A percentile compares a stretch with the other conserved stretches of the same genome.
Evolutionary conservation across 1,140 invertebrate genomes (phyloP).

Genomic region (Popillia japonica): DNA sequence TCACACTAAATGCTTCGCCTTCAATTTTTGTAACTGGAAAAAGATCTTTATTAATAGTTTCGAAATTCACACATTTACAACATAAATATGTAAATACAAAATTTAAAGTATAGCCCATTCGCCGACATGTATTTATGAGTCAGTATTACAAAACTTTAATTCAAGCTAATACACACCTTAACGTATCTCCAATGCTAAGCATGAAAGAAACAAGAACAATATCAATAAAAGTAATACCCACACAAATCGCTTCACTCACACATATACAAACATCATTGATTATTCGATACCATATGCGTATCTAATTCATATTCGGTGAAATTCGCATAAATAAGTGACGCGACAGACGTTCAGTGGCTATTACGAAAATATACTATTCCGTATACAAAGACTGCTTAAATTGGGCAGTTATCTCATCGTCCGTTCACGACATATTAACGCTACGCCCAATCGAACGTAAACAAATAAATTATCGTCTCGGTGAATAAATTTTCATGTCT

Average conservation of each 20-base stretch:
- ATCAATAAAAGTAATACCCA: conserved; percentile 4
- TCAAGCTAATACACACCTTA: conserved; percentile 21
- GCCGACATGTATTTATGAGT: too few relatives aligned
- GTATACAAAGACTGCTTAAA: not conserved
- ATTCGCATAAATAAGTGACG: conserved; percentile 1
- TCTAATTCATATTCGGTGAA: not conserved
- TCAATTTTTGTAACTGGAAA: too few relatives aligned
- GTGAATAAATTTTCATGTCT: conserved; percentile 26
- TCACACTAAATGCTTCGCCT: too few relatives aligned
- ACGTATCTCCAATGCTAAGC: conserved; percentile 38
- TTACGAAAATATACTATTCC: not conserved
- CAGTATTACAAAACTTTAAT: too few relatives aligned
- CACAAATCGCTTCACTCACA: not conserved
- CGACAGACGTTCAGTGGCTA: not conserved
- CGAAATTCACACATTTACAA: too few relatives aligned
- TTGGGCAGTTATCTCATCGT: conserved; percentile 14
- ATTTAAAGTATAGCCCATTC: not conserved
- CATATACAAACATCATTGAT: not conserved
- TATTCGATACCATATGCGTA: not conserved
- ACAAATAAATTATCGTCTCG: conserved; percentile 23
- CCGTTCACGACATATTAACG: not conserved
- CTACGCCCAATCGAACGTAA: not conserved
- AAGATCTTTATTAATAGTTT: too few relatives aligned
- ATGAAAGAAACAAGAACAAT: conserved; percentile 29
- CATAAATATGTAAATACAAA: too few relatives aligned